phyloP scores from a whole-genome alignment of 2,113 vertebrate species.

The Neomonachus schauinslandi region DNA sequence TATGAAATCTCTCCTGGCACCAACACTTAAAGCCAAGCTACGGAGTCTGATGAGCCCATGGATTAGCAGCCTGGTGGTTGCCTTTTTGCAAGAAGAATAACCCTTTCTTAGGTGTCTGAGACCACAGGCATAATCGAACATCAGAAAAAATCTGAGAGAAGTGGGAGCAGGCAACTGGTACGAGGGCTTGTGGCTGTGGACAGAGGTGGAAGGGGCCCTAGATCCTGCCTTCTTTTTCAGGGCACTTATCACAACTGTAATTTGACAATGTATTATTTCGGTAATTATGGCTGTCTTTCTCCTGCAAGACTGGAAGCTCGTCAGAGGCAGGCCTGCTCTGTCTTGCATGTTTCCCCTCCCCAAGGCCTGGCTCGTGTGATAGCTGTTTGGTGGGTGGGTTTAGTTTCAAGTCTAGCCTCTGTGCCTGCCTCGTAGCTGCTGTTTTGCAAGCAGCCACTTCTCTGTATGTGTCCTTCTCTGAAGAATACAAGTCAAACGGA shows the following conservation, averaged over 20 bases:
- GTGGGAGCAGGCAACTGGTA: not conserved
- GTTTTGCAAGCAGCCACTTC: not conserved
- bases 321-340: not conserved
- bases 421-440: not conserved
- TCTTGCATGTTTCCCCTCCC: not conserved
- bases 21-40: not conserved
- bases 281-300: not conserved
- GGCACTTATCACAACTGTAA: not conserved
- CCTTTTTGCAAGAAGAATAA: not conserved
- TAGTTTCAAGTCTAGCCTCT: not conserved
- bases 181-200: not conserved
- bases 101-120: not conserved
- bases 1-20: slow-evolving; percentile 44
- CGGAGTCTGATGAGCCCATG: not conserved
- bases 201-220: not conserved
- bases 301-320: not conserved
- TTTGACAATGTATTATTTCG: not conserved
- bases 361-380: fast-evolving
- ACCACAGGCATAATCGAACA: not conserved
- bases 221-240: not conserved
- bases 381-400: not conserved
- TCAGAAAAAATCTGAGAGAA: not conserved
- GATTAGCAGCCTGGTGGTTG: not conserved
- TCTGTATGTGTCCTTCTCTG: not conserved
- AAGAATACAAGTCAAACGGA: not conserved